These are phyloP conservation scores for Pelodytes ibericus DNA, from an alignment of 2,797 vertebrate species.

Conservation along the genomic window DNA sequence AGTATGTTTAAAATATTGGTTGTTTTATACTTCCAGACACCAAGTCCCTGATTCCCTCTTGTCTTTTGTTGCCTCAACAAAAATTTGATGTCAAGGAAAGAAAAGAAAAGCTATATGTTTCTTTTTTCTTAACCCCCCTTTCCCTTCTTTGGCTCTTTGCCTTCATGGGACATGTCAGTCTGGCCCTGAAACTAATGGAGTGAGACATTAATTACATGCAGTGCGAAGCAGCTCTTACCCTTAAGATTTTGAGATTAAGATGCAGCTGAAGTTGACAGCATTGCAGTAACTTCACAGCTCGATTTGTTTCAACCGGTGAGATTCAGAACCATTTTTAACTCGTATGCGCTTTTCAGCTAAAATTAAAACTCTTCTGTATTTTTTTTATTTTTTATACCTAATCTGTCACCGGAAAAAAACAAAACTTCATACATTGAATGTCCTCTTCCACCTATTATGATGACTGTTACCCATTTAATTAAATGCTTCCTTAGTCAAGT, in stretches of 20 bases:
- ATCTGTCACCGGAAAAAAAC: too few species aligned
- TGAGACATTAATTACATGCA: conserved; percentile 46
- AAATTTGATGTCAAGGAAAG: conserved; percentile 26
- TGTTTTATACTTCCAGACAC: conserved; percentile 10
- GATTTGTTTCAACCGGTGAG: background rate
- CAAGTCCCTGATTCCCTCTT: background rate
- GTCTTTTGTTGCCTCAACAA: background rate
- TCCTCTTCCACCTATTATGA: too few species aligned
- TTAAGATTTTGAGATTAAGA: conserved; percentile 12
- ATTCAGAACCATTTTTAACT: background rate
- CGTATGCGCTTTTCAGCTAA: background rate
- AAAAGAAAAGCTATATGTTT: conserved; percentile 20
- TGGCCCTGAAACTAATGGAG: background rate
- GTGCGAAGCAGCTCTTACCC: conserved; percentile 21
- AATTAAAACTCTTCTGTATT: background rate
- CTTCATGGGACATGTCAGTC: conserved; percentile 18
- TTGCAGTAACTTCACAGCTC: conserved; percentile 4
- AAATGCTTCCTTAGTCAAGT: too few species aligned
- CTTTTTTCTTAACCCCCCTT: background rate
- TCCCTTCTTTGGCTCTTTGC: background rate
- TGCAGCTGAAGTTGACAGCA: background rate
- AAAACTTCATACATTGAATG: too few species aligned
- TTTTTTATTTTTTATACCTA: too few species aligned
- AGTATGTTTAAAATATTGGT: conserved; percentile 18
- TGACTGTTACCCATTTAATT: too few species aligned